Conservation (phyloP, 2,888 invertebrate genomes). For the Lepidochrysops patricia region DNA sequence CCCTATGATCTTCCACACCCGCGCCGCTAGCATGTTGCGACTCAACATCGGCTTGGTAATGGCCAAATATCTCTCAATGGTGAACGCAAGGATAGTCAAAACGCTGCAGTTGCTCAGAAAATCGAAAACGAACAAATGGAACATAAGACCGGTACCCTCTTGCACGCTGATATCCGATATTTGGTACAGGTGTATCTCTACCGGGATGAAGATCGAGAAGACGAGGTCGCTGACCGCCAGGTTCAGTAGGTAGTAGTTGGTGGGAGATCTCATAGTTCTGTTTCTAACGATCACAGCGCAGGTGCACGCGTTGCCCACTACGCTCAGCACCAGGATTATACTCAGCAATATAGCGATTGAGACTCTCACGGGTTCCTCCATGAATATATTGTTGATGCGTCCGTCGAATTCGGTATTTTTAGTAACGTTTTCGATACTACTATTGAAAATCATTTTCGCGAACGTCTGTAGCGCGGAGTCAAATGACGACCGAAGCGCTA, state of each 20-base stretch:
- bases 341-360: not conserved
- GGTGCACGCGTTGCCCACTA: conserved; percentile 12
- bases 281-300: conserved; percentile 8
- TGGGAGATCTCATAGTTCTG: conserved; percentile 78
- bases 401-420: not conserved
- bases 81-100: conserved; percentile 1
- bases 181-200: too few species aligned
- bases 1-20: not conserved
- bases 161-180: not conserved
- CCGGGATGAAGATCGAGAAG: conserved; percentile 80
- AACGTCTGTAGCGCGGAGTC: not conserved
- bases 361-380: not conserved
- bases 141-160: not conserved
- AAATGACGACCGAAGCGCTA: not conserved
- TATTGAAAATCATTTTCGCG: not conserved
- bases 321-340: conserved; percentile 2
- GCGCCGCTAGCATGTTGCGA: not conserved
- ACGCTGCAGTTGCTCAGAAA: conserved; percentile 5
- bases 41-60: not conserved
- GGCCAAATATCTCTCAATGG: conserved; percentile 9
- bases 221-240: conserved; percentile 80
- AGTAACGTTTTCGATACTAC: not conserved
- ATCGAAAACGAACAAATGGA: conserved; percentile 5
- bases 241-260: conserved; percentile 81
- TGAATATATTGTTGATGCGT: not conserved